Base-by-base conservation (phyloP, 2,888 invertebrate species). In the Lottia scabra region DNA sequence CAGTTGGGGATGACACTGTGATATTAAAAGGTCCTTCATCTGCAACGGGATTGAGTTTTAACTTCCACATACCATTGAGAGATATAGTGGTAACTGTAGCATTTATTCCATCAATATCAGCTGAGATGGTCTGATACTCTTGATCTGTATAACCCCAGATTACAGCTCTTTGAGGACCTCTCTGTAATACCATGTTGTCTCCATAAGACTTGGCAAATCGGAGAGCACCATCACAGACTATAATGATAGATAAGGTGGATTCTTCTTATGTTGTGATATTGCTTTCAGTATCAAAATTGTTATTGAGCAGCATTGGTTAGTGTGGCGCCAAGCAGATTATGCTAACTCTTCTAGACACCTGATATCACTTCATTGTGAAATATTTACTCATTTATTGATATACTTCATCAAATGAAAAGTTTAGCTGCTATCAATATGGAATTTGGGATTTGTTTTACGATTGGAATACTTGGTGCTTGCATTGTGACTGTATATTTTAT, bases 111-210 rank as follows among this genome's bases (percentile, higher is more conserved):
- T 43, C 46, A 2, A 65, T 64, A n/a, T 56, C 26, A 16, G 73
- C 71, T 10, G 65, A 62, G 2, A 81, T 43, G 5, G 44, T 71
- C 8, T 76, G 75, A 5, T 73, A 78, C 44, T 83, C 74, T 26
- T 70, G 74, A 10, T 75, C 68, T n/a, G 81, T 77, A 67, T 82
- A 82, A 15, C 86, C 86, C 84, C 85, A 86, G 12, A 86, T 72
- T 8, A 78, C 72, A 15, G 83, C 82, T 23, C 73, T 69, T 45
- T 77, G 69, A 0, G 86, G 86, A 0, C 78, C 81, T 67, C 77
- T 70, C 73, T 85, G 85, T 8, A 86, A 69, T 0, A 86, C 86
- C 86, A 86, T 86, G 67, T 84, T 78, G 70, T 83, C 80, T 0
- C 80, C 82, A 77, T 83, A 86, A 72, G 78, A 76, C 26, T 72